Conservation (phyloP, 2,113 vertebrate genomes). For the Gyps fulvus region DNA sequence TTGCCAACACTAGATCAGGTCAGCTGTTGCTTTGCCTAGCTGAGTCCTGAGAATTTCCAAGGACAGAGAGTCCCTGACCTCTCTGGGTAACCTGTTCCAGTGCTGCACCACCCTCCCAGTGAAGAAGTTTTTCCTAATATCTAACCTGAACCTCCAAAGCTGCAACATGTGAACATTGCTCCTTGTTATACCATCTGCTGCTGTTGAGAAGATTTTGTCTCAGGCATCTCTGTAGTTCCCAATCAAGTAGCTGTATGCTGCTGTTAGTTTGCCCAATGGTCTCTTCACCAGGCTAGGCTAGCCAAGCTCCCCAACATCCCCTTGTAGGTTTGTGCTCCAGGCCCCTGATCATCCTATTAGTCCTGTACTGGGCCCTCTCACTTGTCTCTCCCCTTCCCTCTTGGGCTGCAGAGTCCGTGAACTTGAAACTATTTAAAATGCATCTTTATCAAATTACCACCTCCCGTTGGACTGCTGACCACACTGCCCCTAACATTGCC, state of each 20-base stretch:
- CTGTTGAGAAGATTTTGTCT: neutral
- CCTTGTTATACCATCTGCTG: neutral
- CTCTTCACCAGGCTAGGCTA: neutral
- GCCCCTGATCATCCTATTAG: neutral
- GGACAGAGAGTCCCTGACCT: neutral
- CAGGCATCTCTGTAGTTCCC: neutral
- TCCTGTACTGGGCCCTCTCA: neutral
- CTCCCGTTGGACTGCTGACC: neutral
- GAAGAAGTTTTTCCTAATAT: neutral
- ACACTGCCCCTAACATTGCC: neutral
- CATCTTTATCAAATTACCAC: neutral
- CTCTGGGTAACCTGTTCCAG: neutral
- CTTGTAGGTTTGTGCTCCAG: neutral
- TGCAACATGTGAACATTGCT: neutral
- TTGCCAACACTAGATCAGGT: neutral
- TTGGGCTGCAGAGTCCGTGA: rapidly evolving
- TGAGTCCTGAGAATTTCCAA: neutral
- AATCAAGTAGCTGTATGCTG: neutral
- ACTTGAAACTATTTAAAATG: neutral
- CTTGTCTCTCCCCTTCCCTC: neutral
- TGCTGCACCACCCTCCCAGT: neutral
- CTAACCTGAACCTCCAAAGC: neutral
- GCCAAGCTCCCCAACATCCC: neutral
- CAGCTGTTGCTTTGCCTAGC: neutral
- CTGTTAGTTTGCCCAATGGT: neutral